These are phyloP conservation scores for Amazona ochrocephala DNA, from an alignment of 2,797 vertebrate species.

Conservation along the genomic window DNA sequence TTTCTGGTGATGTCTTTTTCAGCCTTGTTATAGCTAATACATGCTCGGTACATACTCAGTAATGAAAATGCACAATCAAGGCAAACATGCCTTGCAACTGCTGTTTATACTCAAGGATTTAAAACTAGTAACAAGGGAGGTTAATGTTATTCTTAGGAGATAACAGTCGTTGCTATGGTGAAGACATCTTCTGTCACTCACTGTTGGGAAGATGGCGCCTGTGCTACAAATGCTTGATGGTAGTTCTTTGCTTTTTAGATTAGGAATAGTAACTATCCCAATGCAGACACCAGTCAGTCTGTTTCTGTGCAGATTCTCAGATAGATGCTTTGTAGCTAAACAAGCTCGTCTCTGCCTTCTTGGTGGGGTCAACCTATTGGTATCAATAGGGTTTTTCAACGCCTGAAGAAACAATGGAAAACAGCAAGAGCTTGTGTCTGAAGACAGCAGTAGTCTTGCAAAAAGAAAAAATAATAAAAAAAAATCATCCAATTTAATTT, in stretches of 20 bases:
- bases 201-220: slow-evolving; percentile 48
- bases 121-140: slow-evolving; percentile 68
- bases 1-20: slow-evolving; percentile 37
- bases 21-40: slow-evolving; percentile 34
- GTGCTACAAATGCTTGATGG: slow-evolving; percentile 30
- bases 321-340: neutral
- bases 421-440: neutral
- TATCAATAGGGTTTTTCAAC: neutral
- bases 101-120: slow-evolving; percentile 67
- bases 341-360: neutral
- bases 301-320: neutral
- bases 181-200: slow-evolving; percentile 73
- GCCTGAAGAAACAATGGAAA: neutral
- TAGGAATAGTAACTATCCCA: slow-evolving; percentile 13
- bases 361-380: fast-evolving
- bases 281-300: neutral
- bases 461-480: neutral
- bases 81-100: slow-evolving; percentile 34
- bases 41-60: neutral
- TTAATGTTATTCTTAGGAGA: slow-evolving; percentile 74
- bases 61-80: slow-evolving; percentile 67
- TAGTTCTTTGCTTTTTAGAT: slow-evolving; percentile 67
- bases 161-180: slow-evolving; percentile 74
- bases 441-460: neutral
- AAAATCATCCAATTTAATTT: neutral